A percentile compares a stretch with the other conserved stretches of the same genome.
These are phyloP conservation scores for Sebastes oblongus DNA, from an alignment of 2,797 vertebrate species.

Conservation along the genomic window DNA sequence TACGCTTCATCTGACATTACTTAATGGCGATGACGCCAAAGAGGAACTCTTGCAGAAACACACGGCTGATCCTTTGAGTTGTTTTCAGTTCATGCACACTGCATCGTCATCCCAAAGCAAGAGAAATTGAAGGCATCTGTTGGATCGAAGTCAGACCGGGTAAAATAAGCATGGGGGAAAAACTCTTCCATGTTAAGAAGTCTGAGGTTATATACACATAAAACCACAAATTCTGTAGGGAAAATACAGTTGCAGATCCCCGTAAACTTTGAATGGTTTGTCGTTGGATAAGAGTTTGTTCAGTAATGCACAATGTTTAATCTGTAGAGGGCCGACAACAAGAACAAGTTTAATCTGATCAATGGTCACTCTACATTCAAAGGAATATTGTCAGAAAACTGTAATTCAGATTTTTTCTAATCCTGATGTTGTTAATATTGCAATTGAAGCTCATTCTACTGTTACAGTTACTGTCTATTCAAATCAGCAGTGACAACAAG, in stretches of 20 bases:
- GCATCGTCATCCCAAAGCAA: conserved; percentile 50
- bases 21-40: conserved; percentile 81
- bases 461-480: too few species aligned
- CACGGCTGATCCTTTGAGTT: conserved; percentile 69
- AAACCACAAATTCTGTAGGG: not conserved
- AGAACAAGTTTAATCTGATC: too few species aligned
- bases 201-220: not conserved
- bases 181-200: conserved; percentile 15
- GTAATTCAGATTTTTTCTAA: too few species aligned
- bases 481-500: too few species aligned
- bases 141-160: conserved; percentile 50
- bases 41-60: conserved; percentile 70
- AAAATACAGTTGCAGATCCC: not conserved
- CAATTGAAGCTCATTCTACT: too few species aligned
- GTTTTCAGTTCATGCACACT: conserved; percentile 73
- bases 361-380: too few species aligned
- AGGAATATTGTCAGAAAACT: too few species aligned
- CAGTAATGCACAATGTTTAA: not conserved
- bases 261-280: not conserved
- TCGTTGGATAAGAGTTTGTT: not conserved
- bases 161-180: conserved; percentile 19
- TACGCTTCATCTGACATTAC: conserved; percentile 77
- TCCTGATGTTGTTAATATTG: too few species aligned
- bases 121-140: conserved; percentile 78
- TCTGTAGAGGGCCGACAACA: not conserved